phyloP scores from a whole-genome alignment of 2,113 vertebrate genomes.

The Xenotilapia longispinis region DNA sequence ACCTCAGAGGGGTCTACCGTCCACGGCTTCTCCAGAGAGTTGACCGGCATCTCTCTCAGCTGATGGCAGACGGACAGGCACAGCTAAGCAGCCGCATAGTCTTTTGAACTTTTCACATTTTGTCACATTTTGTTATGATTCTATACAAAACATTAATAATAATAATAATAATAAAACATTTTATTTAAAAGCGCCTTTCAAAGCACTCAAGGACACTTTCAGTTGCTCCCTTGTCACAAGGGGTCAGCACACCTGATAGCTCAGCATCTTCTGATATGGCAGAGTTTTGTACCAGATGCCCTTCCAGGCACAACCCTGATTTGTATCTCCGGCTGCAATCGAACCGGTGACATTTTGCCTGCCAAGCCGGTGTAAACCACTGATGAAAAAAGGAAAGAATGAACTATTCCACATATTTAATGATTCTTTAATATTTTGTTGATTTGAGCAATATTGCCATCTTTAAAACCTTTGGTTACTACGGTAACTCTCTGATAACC shows the following conservation, averaged over 20 bases:
- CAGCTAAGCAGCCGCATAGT: neutral
- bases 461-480: neutral
- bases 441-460: neutral
- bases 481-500: neutral
- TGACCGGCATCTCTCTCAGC: conserved; percentile 87
- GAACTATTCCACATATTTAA: neutral
- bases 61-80: conserved; percentile 25
- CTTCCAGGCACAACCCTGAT: neutral
- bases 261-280: neutral
- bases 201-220: neutral
- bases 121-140: neutral
- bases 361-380: neutral
- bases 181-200: neutral
- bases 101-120: neutral
- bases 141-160: neutral
- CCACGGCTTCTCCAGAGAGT: conserved; percentile 80
- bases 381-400: neutral
- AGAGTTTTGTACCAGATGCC: neutral
- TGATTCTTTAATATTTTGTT: neutral
- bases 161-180: neutral
- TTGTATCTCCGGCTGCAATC: neutral
- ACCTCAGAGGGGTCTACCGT: conserved; percentile 36
- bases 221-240: neutral
- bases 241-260: neutral
- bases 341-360: neutral